Base-by-base conservation (phyloP, 2,113 vertebrate species). In the Bubalus kerabau region DNA sequence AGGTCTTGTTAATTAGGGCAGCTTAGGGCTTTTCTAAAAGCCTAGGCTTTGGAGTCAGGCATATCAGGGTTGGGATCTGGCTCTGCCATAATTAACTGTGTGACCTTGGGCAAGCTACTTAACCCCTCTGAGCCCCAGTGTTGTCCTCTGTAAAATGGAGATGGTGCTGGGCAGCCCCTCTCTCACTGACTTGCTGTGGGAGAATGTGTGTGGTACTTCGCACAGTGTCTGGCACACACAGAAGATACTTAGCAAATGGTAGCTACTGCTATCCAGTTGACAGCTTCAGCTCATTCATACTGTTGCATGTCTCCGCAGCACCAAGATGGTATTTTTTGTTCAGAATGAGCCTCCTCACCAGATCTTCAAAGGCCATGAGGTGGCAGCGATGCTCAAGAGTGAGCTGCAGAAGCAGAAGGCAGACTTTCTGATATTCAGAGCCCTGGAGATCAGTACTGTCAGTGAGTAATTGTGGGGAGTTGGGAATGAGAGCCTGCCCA, bases 301-400 rank as follows among this genome's bases (percentile, higher is more conserved):
- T 23, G 24, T 86, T 87, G 54, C 52, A 19, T 97, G 85, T 99
- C 17, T 96, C 82, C 64, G 64, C 99, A 99, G 99, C 97, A 99
- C 99, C 56, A 99, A 99, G 97, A 98, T 99, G 99, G 99, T 99
- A 89, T 99, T 99, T 98, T 99, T 99, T 98, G 99, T 99, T 90
- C 99, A 99, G 46, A 99, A 99, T 0, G 99, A 99, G 94, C 99
- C 99, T 40, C 99, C 99, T 46, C 99, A 99, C 90, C 99, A 99
- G 94, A 99, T 99, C 30, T 99, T 99, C 99, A 99, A 99, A 9
- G 99, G 99, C 24, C 99, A 98, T 62, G 99, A 99, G 56, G 99
- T 99, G 43, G 99, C 99, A 93, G 98, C 99, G 50, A 98, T 98
- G 0, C 99, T 99, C 8, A 99, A 99, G 81, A 99, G 99, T 13